A percentile compares a stretch with the other conserved stretches of the same genome.
Conservation (phyloP, 2,888 invertebrate species). For the Atethmia centrago region DNA sequence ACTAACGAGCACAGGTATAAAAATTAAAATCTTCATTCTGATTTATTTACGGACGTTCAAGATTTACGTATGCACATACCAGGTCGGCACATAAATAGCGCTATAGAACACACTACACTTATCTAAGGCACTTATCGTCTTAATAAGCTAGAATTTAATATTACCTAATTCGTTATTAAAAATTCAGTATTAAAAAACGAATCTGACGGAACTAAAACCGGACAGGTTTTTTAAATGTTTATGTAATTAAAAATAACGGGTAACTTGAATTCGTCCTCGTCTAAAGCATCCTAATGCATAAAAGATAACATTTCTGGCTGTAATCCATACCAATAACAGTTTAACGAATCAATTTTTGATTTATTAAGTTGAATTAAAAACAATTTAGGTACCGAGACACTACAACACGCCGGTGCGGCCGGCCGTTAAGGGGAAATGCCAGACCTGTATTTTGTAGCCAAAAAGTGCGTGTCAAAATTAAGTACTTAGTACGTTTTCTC, state of each 20-base stretch:
- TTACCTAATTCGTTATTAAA: too few relatives aligned
- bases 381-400: background rate
- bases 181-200: background rate
- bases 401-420: background rate
- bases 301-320: background rate
- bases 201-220: background rate
- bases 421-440: background rate
- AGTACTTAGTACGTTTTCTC: background rate
- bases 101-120: constrained; percentile 17
- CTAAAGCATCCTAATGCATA: background rate
- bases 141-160: background rate
- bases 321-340: background rate
- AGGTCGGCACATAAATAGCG: background rate
- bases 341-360: background rate
- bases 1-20: constrained; percentile 21
- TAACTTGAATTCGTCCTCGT: background rate
- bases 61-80: background rate
- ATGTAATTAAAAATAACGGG: background rate
- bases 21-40: constrained; percentile 35
- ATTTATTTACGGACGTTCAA: background rate
- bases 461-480: background rate
- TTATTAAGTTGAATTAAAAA: background rate
- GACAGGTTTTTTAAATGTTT: constrained; percentile 3
- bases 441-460: background rate
- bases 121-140: background rate